Evolutionary conservation across 2,888 invertebrate genomes (phyloP), one percentile per base, ranked within the genome.

Genomic region (Phalera bucephala): DNA sequence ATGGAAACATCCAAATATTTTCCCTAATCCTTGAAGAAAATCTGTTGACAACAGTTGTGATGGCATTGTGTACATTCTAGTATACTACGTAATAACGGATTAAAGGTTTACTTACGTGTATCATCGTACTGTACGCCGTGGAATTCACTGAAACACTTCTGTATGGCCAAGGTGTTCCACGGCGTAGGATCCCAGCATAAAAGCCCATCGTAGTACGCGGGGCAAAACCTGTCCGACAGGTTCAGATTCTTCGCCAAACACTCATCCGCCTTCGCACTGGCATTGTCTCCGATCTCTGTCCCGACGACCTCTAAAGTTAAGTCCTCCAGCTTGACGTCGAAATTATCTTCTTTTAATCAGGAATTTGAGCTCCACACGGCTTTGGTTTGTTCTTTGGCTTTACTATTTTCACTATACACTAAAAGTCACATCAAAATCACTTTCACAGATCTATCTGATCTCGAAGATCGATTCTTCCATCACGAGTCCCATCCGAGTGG

Each of bases 131-230:
- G 92, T 38, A 96, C 92, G 41, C 95, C 95, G 54, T 94, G 91
- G 39, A 97, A 90, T 64, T 95, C 94, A 29, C 93, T 92, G 67
- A 97, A 95, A 75, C 97, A 97, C 30, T 94, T 93, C 51, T 96
- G 91, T 14, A 92, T 85, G 1, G 95, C 94, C 31, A 92, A 75
- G 0, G 93, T 91, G 48, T 94, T 94, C 45, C 92, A 91, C 0
- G 92, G 90, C 1, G 96, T 95, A 1, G 93, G 91, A 7, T 95
- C 96, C 97, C 97, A 97, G 76, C 97, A 97, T 20, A 95, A 87
- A 39, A 96, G 83, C 2, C 92, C 92, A 68, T 97, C 96, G 89
- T 93, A 95, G 54, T 92, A 92, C 22, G 93, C 92, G 37, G 92
- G 91, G 69, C 96, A 96, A 71, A 69, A 77, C 34, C 64, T 68